Evolutionary conservation across 2,888 invertebrate genomes (phyloP), one percentile per base, ranked within the genome.

Genomic region (Leptarthrus brevirostris): DNA sequence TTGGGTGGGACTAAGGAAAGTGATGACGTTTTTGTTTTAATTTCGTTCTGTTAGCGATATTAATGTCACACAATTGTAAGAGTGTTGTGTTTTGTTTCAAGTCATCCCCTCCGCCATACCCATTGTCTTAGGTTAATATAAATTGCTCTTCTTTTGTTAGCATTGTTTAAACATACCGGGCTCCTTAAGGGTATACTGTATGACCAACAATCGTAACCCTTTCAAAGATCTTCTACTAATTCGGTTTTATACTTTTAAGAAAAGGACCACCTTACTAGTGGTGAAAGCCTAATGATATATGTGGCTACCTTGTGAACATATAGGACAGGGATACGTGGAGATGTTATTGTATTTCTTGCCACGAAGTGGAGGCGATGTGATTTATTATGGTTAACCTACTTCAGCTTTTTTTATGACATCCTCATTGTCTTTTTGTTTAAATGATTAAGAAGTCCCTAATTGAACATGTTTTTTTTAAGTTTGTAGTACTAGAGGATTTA

Each of bases 21-120:
- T 40, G 40, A 40, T 40, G 20, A 49, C 12, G 49, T 49, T 49
- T 49, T 49, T 49, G 49, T 49, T 49, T 49, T 49, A 49, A 49
- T 49, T 49, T 49, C 12, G n/a, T 49, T 12, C 49, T 16, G 49
- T 49, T 49, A 49, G 20, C 49, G 49, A 49, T 49, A 49, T 49
- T 49, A 49, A 49, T 49, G 49, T 49, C 20, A 3, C 20, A 16
- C 47, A 47, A 47, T 47, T 47, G 47, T 47, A n/a, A n/a, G n/a
- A n/a, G n/a, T n/a, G n/a, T n/a, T n/a, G n/a, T n/a, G n/a, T n/a
- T n/a, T n/a, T n/a, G n/a, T n/a, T n/a, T n/a, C n/a, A n/a, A n/a
- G n/a, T n/a, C n/a, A n/a, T n/a, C n/a, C n/a, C n/a, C n/a, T n/a
- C n/a, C n/a, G n/a, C n/a, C n/a, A n/a, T n/a, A n/a, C n/a, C n/a